phyloP scores from a whole-genome alignment of 2,113 vertebrate genomes.

The Elephas maximus region DNA sequence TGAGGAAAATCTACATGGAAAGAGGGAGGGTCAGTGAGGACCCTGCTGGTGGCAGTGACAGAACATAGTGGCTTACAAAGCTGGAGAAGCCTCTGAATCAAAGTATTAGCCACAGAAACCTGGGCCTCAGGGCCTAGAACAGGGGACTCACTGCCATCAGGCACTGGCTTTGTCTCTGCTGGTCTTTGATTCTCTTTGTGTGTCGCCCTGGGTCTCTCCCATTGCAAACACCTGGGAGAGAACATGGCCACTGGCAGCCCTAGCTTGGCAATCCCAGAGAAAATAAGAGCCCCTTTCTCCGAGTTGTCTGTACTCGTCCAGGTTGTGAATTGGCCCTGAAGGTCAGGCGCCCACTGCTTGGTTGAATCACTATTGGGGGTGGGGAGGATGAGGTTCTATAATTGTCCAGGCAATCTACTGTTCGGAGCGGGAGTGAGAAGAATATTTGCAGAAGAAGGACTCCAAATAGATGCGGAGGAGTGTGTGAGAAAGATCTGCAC shows the following conservation, averaged over 20 bases:
- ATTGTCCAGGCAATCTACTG: background rate
- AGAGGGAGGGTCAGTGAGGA: background rate
- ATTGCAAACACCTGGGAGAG: background rate
- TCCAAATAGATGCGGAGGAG: background rate
- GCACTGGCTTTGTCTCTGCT: background rate
- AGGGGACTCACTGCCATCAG: accelerated
- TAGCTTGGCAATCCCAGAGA: background rate
- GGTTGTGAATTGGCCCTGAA: background rate
- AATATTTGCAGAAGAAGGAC: background rate
- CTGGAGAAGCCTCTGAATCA: background rate
- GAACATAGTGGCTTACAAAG: background rate
- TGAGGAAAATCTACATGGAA: background rate
- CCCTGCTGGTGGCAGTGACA: background rate
- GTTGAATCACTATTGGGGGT: background rate
- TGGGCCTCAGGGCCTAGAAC: background rate
- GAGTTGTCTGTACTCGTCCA: background rate
- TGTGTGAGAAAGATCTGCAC: background rate
- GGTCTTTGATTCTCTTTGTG: background rate
- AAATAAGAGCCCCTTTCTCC: background rate
- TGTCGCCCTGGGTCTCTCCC: background rate
- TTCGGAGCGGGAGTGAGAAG: background rate
- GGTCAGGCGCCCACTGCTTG: background rate
- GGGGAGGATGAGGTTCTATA: background rate
- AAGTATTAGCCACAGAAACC: background rate
- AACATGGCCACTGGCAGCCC: background rate